Evolutionary conservation across 2,797 vertebrate genomes (phyloP), one percentile per base, ranked within the genome.

Genomic region (Cebuella pygmaea): DNA sequence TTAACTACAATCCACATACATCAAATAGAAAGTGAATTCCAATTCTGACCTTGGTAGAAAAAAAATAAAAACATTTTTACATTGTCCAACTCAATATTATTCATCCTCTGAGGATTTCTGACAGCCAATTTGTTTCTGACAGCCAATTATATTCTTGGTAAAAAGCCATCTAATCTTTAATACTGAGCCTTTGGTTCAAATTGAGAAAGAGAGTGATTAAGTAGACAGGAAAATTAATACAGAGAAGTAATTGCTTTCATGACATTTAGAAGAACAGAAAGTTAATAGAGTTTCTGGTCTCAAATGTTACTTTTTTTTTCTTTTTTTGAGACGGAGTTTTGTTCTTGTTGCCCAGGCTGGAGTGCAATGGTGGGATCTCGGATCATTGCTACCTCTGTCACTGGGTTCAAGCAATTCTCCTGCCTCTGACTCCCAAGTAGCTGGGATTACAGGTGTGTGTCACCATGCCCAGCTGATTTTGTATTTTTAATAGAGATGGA

Each of bases 191-290:
- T 93, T 81, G 30, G 20, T 76, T 94, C 22, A 95, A 93, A 93
- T 55, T 70, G 36, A 88, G 33, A 41, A 15, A 30, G 27, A 72
- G 6, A 50, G 27, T 70, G 27, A 76, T 33, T 95, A 88, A 88
- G 64, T 12, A 50, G 26, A 96, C 30, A 59, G 33, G n/a, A 89
- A 79, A 91, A 79, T 36, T 39, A 84, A 80, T 33, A 85, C 11
- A 87, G 4, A 52, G 52, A 88, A 91, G 52, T 46, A 88, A 94
- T 4, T 70, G 27, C 26, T 81, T 92, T 44, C 19, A 48, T 26
- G 24, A 67, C 36, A 95, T 83, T 90, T 95, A 52, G 33, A 97
- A 85, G 59, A 91, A 96, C 64, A 94, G 36, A 88, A 84, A 80
- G 30, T 61, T 84, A 67, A 41, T 70, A 72, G 0, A 82, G 36